A percentile compares a stretch with the other conserved stretches of the same genome.
Evolutionary conservation across 2,113 vertebrate genomes (phyloP).

Genomic region (Chaetodon auriga): DNA sequence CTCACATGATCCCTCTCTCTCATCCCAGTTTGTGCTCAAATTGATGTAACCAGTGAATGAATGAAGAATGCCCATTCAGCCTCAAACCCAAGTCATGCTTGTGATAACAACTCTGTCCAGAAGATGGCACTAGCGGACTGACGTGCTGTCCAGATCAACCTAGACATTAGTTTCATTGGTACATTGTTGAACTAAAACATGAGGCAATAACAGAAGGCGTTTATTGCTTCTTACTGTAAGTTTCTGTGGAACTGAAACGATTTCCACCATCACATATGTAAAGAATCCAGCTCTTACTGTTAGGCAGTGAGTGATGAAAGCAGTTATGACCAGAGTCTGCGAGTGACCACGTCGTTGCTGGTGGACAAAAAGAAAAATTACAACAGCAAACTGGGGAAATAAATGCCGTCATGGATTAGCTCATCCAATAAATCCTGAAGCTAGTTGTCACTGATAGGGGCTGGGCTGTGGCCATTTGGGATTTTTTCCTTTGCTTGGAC

Average conservation of each 20-base stretch:
- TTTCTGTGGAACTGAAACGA: not conserved
- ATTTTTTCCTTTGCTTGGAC: conserved; percentile 34
- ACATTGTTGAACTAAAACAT: not conserved
- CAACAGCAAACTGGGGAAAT: conserved; percentile 21
- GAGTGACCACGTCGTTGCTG: not conserved
- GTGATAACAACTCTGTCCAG: conserved; percentile 51
- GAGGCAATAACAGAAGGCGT: not conserved
- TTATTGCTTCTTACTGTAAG: not conserved
- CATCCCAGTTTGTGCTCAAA: not conserved
- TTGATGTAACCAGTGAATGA: not conserved
- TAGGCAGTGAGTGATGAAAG: not conserved
- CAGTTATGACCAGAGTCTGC: not conserved
- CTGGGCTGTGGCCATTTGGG: conserved; percentile 10
- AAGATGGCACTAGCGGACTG: conserved; percentile 67
- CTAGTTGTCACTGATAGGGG: conserved; percentile 15
- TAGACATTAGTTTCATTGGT: not conserved
- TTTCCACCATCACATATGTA: not conserved
- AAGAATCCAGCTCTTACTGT: not conserved
- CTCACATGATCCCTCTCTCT: conserved; percentile 15
- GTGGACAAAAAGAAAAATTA: conserved; percentile 31
- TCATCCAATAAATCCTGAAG: conserved; percentile 51
- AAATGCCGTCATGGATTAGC: conserved; percentile 44
- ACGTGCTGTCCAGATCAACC: not conserved
- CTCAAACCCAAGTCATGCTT: not conserved
- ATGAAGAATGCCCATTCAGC: not conserved